Base-by-base conservation (phyloP, 2,888 invertebrate species). In the Congeria kusceri region DNA sequence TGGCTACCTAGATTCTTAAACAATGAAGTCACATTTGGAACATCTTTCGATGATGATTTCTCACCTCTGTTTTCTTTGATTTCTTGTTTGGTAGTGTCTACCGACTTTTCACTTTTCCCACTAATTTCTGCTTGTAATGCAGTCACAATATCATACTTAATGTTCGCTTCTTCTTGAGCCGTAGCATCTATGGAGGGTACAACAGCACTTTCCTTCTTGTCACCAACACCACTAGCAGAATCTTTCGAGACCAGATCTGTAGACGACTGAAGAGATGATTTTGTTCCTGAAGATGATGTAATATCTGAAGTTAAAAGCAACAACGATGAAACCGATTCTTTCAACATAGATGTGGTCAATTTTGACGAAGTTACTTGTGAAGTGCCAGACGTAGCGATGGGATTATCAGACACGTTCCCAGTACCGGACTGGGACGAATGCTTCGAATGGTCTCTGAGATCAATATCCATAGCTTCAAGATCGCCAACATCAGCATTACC, bases 91-190 rank as follows among this genome's bases (percentile, higher is more conserved):
- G 25, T 28, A 44, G 61, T 62, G 11, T 53, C 57, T 15, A 23
- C 39, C 15, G 18, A 18, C 20, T 13, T 15, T 27, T 46, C 53
- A 56, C 32, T 25, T 62, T 62, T 71, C 13, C 74, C 79, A 65
- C 62, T 70, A 11, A 77, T 74, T 53, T 77, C 80, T 39, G 80
- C 74, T 68, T 77, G 70, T 44, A 74, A 58, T 44, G 73, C 74
- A 18, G 73, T 47, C 0, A 74, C 70, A 56, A 80, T 77, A 46
- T 80, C 76, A 68, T 71, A 57, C 20, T 63, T 62, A 15, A 23
- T 53, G 53, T 53, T 53, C 13, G 20, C 18, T 29, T 29, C 29
- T 23, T 49, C 27, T 53, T 25, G 39, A 20, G 7, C n/a, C 27
- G 29, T 61, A 20, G 9, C 39, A 61, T 28, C 28, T 32, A 27